These are phyloP conservation scores for Dromaius novaehollandiae DNA, from an alignment of 2,113 vertebrate species.

Conservation along the genomic window DNA sequence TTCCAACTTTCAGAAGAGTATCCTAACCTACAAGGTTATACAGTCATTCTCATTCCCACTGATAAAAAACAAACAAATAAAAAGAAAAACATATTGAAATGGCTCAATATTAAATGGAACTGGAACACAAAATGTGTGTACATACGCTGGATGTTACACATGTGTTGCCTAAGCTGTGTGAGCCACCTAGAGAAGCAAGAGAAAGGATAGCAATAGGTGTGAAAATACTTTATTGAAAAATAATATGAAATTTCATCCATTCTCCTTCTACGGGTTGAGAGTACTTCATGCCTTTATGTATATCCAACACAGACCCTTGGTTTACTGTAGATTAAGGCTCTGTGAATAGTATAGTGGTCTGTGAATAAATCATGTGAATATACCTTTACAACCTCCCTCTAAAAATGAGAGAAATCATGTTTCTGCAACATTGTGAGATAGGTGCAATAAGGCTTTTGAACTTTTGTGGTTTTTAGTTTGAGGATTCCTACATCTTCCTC, in stretches of 20 bases:
- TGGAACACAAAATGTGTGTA: background rate
- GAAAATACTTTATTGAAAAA: background rate
- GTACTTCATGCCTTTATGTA: background rate
- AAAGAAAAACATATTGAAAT: background rate
- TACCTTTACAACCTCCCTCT: background rate
- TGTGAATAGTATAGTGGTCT: background rate
- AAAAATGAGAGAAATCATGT: background rate
- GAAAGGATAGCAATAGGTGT: background rate
- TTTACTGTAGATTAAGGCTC: too few relatives aligned
- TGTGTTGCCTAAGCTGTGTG: background rate
- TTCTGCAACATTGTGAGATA: background rate
- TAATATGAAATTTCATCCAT: fast-evolving
- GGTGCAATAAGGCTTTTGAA: background rate
- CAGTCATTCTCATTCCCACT: background rate
- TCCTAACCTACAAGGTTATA: background rate
- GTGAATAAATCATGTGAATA: background rate
- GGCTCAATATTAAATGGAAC: background rate
- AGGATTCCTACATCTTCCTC: background rate
- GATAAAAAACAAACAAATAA: background rate
- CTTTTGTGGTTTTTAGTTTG: background rate
- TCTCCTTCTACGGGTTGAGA: background rate
- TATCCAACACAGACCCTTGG: background rate
- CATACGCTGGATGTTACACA: background rate
- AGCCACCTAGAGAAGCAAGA: background rate
- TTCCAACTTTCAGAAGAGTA: background rate